Evolutionary conservation across 2,888 invertebrate species (phyloP).

Genomic region (Scrobipalpa atriplicella): DNA sequence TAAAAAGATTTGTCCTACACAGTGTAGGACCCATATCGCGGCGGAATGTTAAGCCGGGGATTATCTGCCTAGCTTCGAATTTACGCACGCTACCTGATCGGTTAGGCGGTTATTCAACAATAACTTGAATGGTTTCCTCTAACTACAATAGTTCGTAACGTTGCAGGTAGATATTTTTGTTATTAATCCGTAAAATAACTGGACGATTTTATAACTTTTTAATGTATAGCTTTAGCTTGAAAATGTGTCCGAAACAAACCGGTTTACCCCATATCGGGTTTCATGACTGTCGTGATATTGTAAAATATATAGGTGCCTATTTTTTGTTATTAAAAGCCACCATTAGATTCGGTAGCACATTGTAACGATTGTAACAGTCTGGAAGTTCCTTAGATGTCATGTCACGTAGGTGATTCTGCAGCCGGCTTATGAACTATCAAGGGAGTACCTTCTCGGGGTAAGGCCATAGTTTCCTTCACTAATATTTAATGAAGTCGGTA

Average conservation of each 20-base stretch:
- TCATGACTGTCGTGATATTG: constrained; percentile 20
- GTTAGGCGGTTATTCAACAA: constrained; percentile 68
- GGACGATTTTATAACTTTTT: constrained; percentile 27
- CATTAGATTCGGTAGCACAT: constrained; percentile 3
- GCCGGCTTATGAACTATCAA: constrained; percentile 17
- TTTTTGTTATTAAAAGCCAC: background rate
- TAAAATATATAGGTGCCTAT: constrained; percentile 6
- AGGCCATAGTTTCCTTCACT: constrained; percentile 26
- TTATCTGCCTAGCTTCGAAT: constrained; percentile 75
- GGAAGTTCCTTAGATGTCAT: background rate
- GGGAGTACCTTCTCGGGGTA: constrained; percentile 20
- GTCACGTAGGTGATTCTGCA: too few species aligned
- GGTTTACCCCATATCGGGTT: constrained; percentile 29
- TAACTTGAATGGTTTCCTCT: constrained; percentile 70
- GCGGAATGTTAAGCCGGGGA: constrained; percentile 78
- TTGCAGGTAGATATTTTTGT: constrained; percentile 68
- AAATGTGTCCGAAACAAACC: constrained; percentile 13
- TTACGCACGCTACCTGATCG: constrained; percentile 78
- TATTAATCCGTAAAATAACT: constrained; percentile 40
- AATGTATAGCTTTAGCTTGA: constrained; percentile 22
- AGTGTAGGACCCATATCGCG: constrained; percentile 53
- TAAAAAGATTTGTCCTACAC: constrained; percentile 61
- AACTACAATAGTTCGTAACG: constrained; percentile 62
- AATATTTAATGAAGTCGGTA: constrained; percentile 30
- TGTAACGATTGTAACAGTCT: background rate